Base-by-base conservation (phyloP, 2,888 invertebrate genomes). In the Micoletzkya japonica region DNA sequence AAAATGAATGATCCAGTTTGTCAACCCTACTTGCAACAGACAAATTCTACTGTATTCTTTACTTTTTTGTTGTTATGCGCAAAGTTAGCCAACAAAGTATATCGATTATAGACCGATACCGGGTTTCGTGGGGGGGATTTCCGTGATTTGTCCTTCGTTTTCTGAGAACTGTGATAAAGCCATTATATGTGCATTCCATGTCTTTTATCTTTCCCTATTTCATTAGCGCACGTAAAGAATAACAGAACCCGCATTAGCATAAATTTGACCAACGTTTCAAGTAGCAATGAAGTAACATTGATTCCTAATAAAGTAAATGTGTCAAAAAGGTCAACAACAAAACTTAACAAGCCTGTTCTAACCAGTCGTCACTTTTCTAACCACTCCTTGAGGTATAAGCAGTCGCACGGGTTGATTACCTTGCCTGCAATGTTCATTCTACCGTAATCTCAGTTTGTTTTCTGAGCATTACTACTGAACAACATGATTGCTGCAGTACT, bases 321-420 rank as follows among this genome's bases (percentile, higher is more conserved):
- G n/a, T n/a, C n/a, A 44, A 44, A 10, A 44, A 20, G 20, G 20
- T 44, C 44, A 44, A 44, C 44, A 44, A 44, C 44, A 44, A 44
- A 44, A 44, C 20, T 20, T 44, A 10, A 44, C n/a, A 44, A 44
- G 10, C 10, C n/a, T 50, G 20, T 32, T 50, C 63, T 63, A 50
- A 3, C 30, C 32, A 2, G 63, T n/a, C n/a, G n/a, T n/a, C n/a
- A n/a, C n/a, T n/a, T n/a, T n/a, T n/a, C n/a, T 2, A 68, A 49
- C 68, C 68, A 68, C 39, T 68, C 57, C 6, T 39, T 58, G 39
- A 68, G 36, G 20, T 68, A 68, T 39, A 57, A 34, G 58, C 68
- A 68, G 68, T 68, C 68, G 36, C 49, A 49, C 14, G 68, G 68
- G 20, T 68, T 68, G 58, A 68, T 58, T 49, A 57, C 68, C 44